Percentiles rank a stretch among this genome's conserved stretches.
These are phyloP conservation scores for Cylloceria caligata DNA, from an alignment of 2,888 invertebrate species.

Conservation along the genomic window DNA sequence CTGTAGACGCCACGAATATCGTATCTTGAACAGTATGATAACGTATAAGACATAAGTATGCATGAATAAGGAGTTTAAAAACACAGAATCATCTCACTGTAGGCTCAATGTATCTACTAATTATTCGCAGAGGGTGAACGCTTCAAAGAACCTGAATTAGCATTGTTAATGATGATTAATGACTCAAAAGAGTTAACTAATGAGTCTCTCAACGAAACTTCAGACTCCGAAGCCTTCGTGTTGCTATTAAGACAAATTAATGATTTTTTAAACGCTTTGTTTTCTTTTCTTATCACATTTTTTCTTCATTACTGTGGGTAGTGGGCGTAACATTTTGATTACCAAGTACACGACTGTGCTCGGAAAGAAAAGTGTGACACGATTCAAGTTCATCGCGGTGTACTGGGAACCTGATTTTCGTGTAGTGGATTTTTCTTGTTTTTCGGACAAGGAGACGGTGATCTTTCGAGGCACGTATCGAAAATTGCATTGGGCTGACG, in stretches of 20 bases:
- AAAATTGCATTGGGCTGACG: conserved; percentile 66
- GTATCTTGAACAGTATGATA: neutral
- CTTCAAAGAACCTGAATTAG: conserved; percentile 44
- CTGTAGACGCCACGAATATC: neutral
- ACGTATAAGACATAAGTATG: conserved; percentile 2
- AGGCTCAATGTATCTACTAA: conserved; percentile 18
- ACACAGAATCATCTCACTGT: conserved; percentile 1
- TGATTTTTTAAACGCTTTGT: conserved; percentile 43
- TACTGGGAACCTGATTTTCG: neutral
- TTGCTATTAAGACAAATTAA: conserved; percentile 20
- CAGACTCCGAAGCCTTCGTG: neutral
- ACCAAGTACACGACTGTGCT: neutral
- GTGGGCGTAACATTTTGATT: neutral
- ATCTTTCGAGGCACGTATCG: conserved; percentile 49
- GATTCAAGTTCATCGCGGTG: neutral
- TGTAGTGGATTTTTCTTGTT: conserved; percentile 36
- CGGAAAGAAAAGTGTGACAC: neutral
- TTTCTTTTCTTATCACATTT: neutral
- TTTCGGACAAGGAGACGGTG: neutral
- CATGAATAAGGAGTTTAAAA: conserved; percentile 11
- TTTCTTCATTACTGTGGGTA: neutral
- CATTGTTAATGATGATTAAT: conserved; percentile 61
- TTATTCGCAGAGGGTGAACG: conserved; percentile 34
- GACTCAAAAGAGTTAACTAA: conserved; percentile 18
- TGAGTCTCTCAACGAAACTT: conserved; percentile 19